Percentiles rank a stretch among this genome's conserved stretches.
These are phyloP conservation scores for Geopemphigus sp. DNA, from an alignment of 1,140 invertebrate genomes.

Conservation along the genomic window DNA sequence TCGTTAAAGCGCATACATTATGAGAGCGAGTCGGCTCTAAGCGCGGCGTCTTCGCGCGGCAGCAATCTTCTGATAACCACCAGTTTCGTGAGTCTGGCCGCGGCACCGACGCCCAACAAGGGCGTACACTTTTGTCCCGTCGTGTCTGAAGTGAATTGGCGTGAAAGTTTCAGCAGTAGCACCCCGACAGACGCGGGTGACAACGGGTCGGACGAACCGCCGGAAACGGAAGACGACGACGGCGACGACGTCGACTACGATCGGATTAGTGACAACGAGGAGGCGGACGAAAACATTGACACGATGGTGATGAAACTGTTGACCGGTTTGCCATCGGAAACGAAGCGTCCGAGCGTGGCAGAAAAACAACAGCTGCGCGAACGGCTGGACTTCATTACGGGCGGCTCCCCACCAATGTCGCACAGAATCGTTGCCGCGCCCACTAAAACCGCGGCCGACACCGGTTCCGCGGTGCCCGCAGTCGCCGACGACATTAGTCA, in stretches of 20 bases:
- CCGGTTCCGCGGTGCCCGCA: constrained; percentile 34
- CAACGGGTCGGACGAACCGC: constrained; percentile 23
- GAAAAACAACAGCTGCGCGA: constrained; percentile 50
- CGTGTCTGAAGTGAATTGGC: constrained; percentile 69
- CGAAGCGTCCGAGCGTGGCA: constrained; percentile 31
- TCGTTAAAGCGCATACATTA: constrained; percentile 52
- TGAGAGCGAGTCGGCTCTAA: constrained; percentile 50
- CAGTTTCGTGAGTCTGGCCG: constrained; percentile 53
- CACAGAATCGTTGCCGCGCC: constrained; percentile 25
- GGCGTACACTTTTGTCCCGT: constrained; percentile 70
- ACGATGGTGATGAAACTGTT: constrained; percentile 48
- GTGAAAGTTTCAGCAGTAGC: constrained; percentile 48
- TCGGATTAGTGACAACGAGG: constrained; percentile 43
- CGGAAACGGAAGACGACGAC: constrained; percentile 55
- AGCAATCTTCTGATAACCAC: constrained; percentile 54
- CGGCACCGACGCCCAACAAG: constrained; percentile 53
- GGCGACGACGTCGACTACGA: constrained; percentile 53
- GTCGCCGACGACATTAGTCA: constrained; percentile 5
- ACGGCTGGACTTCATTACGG: constrained; percentile 49
- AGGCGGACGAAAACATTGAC: constrained; percentile 50
- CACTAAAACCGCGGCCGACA: not conserved
- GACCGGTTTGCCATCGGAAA: constrained; percentile 39
- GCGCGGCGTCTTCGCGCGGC: constrained; percentile 49
- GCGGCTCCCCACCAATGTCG: constrained; percentile 47
- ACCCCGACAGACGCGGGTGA: constrained; percentile 3